Evolutionary conservation across 2,888 invertebrate species (phyloP).

Genomic region (Drosophila pullipes): DNA sequence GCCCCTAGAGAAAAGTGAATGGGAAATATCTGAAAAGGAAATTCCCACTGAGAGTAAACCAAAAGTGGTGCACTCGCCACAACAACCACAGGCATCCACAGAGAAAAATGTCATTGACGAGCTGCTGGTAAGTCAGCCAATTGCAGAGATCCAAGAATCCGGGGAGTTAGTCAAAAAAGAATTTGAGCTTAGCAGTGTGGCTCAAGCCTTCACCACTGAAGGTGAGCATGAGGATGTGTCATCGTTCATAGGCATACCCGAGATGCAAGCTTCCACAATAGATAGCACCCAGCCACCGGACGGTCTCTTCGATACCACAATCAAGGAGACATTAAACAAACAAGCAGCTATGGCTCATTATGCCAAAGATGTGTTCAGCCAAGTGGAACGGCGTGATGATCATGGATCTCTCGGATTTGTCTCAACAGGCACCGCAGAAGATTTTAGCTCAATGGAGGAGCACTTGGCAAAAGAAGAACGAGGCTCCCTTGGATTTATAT

Average conservation of each 20-base stretch:
- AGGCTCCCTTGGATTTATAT: slow-evolving; percentile 80
- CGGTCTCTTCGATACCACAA: slow-evolving; percentile 60
- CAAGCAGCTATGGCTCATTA: slow-evolving; percentile 75
- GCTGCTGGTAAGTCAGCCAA: slow-evolving; percentile 88
- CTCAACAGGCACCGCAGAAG: slow-evolving; percentile 80
- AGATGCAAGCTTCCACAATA: slow-evolving; percentile 59
- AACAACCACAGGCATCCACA: slow-evolving; percentile 37
- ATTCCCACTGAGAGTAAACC: slow-evolving; percentile 67
- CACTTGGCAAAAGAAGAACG: slow-evolving; percentile 77
- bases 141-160: slow-evolving; percentile 90
- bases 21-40: slow-evolving; percentile 84
- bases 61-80: slow-evolving; percentile 82
- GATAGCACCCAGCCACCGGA: slow-evolving; percentile 65
- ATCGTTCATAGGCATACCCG: slow-evolving; percentile 82
- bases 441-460: slow-evolving; percentile 78
- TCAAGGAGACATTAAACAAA: slow-evolving; percentile 72
- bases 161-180: slow-evolving; percentile 90
- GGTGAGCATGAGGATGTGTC: slow-evolving; percentile 72
- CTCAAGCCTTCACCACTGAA: slow-evolving; percentile 74
- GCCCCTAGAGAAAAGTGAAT: slow-evolving; percentile 83
- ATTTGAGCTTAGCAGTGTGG: slow-evolving; percentile 89
- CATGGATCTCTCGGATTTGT: slow-evolving; percentile 79
- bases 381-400: slow-evolving; percentile 65
- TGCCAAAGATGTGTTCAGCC: slow-evolving; percentile 59
- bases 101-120: slow-evolving; percentile 84